A percentile compares a stretch with the other conserved stretches of the same genome.
These are phyloP conservation scores for Bilobella aurantiaca DNA, from an alignment of 1,140 invertebrate genomes.

Conservation along the genomic window DNA sequence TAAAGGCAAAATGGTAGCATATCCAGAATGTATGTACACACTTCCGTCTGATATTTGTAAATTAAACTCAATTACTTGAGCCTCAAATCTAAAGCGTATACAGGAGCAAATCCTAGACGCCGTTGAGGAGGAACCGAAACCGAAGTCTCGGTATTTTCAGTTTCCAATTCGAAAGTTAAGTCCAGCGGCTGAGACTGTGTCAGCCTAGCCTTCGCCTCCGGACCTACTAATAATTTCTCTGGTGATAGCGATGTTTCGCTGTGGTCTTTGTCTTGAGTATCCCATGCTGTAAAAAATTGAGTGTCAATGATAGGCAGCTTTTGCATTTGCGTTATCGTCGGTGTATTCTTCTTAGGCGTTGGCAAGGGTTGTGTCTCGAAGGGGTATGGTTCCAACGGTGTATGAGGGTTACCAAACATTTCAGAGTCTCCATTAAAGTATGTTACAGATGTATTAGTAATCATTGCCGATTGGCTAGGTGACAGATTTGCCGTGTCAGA, in stretches of 20 bases:
- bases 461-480: neutral
- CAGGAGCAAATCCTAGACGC: too few relatives aligned
- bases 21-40: too few relatives aligned
- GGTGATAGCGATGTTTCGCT: too few relatives aligned
- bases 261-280: neutral
- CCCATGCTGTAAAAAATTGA: neutral
- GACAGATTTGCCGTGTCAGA: neutral
- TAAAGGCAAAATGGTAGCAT: too few relatives aligned
- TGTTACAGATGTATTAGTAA: neutral
- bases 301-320: neutral
- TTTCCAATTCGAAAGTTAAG: too few relatives aligned
- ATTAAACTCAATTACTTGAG: too few relatives aligned
- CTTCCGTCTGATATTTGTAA: too few relatives aligned
- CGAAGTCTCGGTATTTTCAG: too few relatives aligned
- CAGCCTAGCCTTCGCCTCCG: neutral
- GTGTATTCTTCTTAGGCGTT: neutral
- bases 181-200: too few relatives aligned
- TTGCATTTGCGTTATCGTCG: neutral
- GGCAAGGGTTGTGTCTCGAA: neutral
- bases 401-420: neutral
- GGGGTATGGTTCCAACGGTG: neutral
- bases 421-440: neutral
- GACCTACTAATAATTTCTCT: neutral
- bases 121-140: too few relatives aligned
- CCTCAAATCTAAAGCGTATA: too few relatives aligned